A percentile compares a stretch with the other conserved stretches of the same genome.
Conservation (phyloP, 2,797 vertebrate species). For the Clamator glandarius region DNA sequence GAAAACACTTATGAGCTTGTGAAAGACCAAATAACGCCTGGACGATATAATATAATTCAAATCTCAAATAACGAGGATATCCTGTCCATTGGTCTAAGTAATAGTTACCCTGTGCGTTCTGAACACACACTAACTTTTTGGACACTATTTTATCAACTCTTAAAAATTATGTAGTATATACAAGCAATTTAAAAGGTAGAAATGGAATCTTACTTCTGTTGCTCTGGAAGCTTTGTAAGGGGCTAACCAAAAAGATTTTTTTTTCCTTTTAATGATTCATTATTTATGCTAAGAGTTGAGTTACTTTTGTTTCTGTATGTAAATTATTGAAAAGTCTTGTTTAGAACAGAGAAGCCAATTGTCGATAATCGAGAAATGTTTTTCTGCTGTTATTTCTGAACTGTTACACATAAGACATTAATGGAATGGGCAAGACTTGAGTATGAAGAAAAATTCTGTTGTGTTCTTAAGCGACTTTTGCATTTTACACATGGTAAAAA, state of each 20-base stretch:
- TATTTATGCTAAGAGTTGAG: constrained; percentile 45
- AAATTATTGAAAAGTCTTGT: constrained; percentile 32
- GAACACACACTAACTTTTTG: not conserved
- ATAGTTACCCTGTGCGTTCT: not conserved
- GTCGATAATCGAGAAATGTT: not conserved
- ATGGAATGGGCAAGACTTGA: not conserved
- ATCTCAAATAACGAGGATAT: not conserved
- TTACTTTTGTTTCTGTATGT: constrained; percentile 7
- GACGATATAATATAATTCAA: not conserved
- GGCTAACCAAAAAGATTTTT: not conserved
- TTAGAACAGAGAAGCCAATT: not conserved
- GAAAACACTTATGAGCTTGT: not conserved
- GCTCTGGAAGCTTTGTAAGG: not conserved
- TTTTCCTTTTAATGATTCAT: constrained; percentile 28
- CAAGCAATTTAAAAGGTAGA: not conserved
- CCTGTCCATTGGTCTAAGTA: not conserved
- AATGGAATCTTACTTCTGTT: not conserved
- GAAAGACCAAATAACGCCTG: not conserved
- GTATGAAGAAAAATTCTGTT: not conserved
- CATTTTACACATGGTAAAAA: not conserved
- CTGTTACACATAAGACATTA: not conserved
- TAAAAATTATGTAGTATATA: not conserved
- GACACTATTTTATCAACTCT: not conserved
- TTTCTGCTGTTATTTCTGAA: not conserved
- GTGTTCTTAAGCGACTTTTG: not conserved